These are phyloP conservation scores for Dreissena polymorpha DNA, from an alignment of 1,140 invertebrate genomes.

Conservation along the genomic window DNA sequence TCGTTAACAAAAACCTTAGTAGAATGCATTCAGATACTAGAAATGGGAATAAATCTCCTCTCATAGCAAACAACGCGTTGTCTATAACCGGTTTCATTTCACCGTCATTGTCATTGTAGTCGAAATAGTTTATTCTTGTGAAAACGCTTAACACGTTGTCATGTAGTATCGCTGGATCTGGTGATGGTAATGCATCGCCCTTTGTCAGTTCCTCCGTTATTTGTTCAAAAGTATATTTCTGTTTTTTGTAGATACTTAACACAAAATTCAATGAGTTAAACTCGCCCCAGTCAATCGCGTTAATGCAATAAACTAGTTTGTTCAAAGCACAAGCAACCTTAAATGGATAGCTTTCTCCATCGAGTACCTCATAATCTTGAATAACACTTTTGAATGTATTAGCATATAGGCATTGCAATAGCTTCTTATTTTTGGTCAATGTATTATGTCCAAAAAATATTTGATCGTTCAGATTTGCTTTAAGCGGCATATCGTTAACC, in stretches of 20 bases:
- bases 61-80: too few species aligned
- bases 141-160: neutral
- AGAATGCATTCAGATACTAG: too few species aligned
- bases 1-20: too few species aligned
- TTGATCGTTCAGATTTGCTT: conserved; percentile 13
- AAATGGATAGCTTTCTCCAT: neutral
- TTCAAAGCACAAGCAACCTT: conserved; percentile 6
- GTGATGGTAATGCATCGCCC: neutral
- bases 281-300: conserved; percentile 15
- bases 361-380: conserved; percentile 21
- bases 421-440: neutral
- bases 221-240: neutral
- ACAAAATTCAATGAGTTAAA: conserved; percentile 33
- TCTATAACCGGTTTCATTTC: too few species aligned
- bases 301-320: conserved; percentile 6
- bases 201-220: neutral
- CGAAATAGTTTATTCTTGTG: conserved; percentile 3
- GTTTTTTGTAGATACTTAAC: conserved; percentile 10
- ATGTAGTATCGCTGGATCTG: conserved; percentile 21
- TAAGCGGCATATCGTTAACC: conserved; percentile 16
- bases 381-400: conserved; percentile 15
- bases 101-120: too few species aligned
- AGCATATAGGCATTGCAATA: neutral
- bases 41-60: too few species aligned
- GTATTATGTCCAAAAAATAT: conserved; percentile 9